These are phyloP conservation scores for Nomada lathburiana DNA, from an alignment of 2,888 invertebrate genomes.

Conservation along the genomic window DNA sequence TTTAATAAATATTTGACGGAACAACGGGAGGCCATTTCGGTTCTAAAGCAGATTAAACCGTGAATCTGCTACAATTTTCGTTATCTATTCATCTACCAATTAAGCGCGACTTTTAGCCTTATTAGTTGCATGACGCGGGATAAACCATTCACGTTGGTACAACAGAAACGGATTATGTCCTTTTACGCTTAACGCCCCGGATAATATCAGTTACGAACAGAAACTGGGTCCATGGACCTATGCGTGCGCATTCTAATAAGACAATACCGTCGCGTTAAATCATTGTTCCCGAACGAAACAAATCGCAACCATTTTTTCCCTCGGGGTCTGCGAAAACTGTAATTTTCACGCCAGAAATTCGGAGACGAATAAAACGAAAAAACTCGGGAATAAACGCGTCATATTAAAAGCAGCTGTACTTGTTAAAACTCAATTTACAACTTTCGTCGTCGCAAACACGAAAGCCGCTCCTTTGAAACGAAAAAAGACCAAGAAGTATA, in stretches of 20 bases:
- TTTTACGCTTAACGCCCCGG: conserved; percentile 45
- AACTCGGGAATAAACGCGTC: background rate
- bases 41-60: background rate
- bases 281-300: conserved; percentile 17
- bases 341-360: conserved; percentile 37
- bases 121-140: conserved; percentile 30
- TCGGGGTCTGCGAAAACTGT: conserved; percentile 8
- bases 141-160: conserved; percentile 28
- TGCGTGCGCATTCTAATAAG: background rate
- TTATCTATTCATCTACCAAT: conserved; percentile 37
- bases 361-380: background rate
- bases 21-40: too few species aligned
- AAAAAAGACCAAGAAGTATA: background rate
- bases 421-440: conserved; percentile 15
- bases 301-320: conserved; percentile 10
- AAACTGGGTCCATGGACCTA: conserved; percentile 26
- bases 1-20: conserved; percentile 14
- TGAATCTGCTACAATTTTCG: conserved; percentile 16
- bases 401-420: conserved; percentile 4
- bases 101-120: conserved; percentile 48
- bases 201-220: conserved; percentile 47
- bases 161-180: conserved; percentile 45
- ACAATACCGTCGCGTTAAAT: conserved; percentile 35
- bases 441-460: conserved; percentile 9
- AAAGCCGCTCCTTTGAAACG: background rate